These are phyloP conservation scores for Nemotelus pantherinus DNA, from an alignment of 2,888 invertebrate genomes.

Conservation along the genomic window DNA sequence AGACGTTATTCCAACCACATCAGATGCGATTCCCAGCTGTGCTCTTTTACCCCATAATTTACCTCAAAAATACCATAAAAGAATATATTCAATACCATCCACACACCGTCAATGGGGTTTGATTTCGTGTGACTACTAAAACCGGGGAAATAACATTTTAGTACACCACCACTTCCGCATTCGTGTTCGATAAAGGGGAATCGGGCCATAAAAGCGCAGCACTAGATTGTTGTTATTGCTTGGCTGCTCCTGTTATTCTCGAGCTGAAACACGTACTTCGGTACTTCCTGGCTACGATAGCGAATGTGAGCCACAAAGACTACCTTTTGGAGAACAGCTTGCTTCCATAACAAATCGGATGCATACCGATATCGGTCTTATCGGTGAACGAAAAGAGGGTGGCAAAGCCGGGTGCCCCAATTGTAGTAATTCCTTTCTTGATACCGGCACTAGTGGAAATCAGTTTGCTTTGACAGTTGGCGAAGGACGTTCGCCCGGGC, in stretches of 20 bases:
- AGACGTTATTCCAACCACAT: too few relatives aligned
- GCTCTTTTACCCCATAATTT: too few relatives aligned
- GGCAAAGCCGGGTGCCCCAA: constrained; percentile 2
- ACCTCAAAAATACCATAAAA: constrained; percentile 15
- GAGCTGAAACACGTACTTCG: too few relatives aligned
- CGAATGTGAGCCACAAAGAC: too few relatives aligned
- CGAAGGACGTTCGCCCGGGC: constrained; percentile 42
- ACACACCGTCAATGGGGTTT: background rate
- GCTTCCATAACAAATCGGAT: background rate
- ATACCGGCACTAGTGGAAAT: constrained; percentile 36
- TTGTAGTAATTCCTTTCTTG: constrained; percentile 9
- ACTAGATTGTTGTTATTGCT: too few relatives aligned
- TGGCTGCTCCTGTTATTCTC: too few relatives aligned
- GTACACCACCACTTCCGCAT: constrained; percentile 20
- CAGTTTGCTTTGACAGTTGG: constrained; percentile 47
- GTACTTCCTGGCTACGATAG: too few relatives aligned
- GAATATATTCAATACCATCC: too few relatives aligned
- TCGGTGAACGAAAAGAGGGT: background rate
- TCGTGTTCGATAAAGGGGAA: constrained; percentile 13
- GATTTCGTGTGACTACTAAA: background rate
- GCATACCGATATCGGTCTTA: background rate
- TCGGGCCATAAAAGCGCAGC: constrained; percentile 19
- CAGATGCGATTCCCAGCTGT: too few relatives aligned
- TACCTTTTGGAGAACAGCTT: too few relatives aligned
- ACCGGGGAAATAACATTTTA: constrained; percentile 21